Evolutionary conservation across 2,113 vertebrate genomes (phyloP), one percentile per base, ranked within the genome.

Genomic region (Tyto alba): DNA sequence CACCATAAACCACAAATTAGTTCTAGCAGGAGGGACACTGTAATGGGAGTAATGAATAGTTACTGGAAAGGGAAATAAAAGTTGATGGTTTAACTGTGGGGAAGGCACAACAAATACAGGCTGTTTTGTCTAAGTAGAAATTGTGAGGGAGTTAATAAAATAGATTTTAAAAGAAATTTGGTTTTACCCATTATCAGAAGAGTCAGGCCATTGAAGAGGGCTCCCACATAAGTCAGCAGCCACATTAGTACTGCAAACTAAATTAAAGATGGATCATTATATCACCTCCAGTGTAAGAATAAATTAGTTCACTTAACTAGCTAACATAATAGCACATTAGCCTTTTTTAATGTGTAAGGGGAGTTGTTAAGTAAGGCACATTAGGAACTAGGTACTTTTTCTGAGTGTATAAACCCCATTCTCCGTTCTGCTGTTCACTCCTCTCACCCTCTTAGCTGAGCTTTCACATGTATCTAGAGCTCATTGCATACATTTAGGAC

Each of bases 231-330:
- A 80, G 99, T 99, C 98, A 99, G 98, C 95, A 99, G 98, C 99
- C 99, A 99, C 99, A 99, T 99, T 98, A 99, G 98, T 92, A 99
- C 99, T 96, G 99, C 99, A 98, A 99, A 99, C 99, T 99, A 76
- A 95, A 98, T 95, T 67, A 94, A 13, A 97, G 79, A 95, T 52
- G 5, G 92, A 48, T 94, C 11, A 26, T 97, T 80, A 97, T 80
- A 56, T 94, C 85, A 84, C 47, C 50, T 67, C 34, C 48, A 91
- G 10, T 52, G 67, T 12, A 62, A 67, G 38, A 87, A 84, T 48
- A 74, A 79, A 83, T 21, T 1, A 50, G 57, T 55, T 91, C 40
- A 60, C 40, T 90, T 87, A 80, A 82, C n/a, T 32, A 87, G 57
- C 55, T 88, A 86, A 69, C 3, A 12, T 12, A 79, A 82, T 6